phyloP scores from a whole-genome alignment of 2,113 vertebrate species.

The Saccopteryx leptura region DNA sequence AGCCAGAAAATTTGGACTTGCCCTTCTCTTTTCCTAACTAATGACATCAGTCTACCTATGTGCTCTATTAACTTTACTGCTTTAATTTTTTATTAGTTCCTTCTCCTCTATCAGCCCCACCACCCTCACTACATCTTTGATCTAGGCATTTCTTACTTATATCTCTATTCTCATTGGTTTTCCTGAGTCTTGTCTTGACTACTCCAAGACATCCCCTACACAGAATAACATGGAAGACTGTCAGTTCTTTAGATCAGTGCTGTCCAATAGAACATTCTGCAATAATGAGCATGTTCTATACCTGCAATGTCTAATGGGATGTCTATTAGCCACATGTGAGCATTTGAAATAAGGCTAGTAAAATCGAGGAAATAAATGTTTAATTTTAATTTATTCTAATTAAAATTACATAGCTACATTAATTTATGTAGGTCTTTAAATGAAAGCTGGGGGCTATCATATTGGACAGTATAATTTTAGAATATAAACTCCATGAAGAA shows the following conservation, averaged over 20 bases:
- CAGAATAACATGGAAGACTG: not conserved
- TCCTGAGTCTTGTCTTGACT: not conserved
- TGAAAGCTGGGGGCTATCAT: not conserved
- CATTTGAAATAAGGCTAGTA: not conserved
- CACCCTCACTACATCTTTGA: too few relatives aligned
- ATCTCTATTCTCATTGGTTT: not conserved
- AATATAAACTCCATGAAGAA: not conserved
- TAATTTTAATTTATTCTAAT: conserved; percentile 33
- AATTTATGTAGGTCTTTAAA: too few relatives aligned
- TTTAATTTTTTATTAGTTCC: not conserved
- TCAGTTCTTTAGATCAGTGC: not conserved
- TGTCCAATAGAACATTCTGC: not conserved
- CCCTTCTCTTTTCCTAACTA: not conserved
- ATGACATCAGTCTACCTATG: not conserved
- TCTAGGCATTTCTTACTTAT: not conserved
- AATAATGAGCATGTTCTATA: not conserved
- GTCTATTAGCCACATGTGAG: not conserved
- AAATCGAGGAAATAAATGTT: not conserved
- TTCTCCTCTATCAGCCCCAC: not conserved
- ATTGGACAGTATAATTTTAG: not conserved
- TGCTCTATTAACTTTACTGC: not conserved
- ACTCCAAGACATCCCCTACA: not conserved
- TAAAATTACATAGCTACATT: not conserved
- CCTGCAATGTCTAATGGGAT: not conserved
- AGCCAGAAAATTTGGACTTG: not conserved